Evolutionary conservation across 2,888 invertebrate species (phyloP).

Genomic region (Chironomus riparius): DNA sequence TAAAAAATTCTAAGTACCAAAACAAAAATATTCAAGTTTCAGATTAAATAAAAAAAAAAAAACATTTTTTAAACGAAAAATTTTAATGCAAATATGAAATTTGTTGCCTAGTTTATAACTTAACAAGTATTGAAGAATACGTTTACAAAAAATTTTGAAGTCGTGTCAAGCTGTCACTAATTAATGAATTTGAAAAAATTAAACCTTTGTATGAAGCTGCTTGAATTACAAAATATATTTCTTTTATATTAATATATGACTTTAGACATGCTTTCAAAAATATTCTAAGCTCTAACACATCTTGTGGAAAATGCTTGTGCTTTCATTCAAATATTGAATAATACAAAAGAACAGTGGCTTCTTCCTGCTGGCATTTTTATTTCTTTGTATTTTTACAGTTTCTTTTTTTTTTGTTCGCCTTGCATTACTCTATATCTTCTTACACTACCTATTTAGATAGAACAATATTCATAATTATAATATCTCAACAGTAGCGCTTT

Average conservation of each 20-base stretch:
- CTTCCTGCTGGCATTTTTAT: constrained; percentile 13
- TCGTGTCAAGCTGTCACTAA: constrained; percentile 8
- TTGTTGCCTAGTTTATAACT: no score
- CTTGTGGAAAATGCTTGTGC: neutral
- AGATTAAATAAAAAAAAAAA: neutral
- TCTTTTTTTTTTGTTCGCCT: neutral
- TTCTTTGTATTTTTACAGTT: neutral
- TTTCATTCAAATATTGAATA: neutral
- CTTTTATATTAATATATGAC: neutral
- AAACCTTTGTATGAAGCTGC: neutral
- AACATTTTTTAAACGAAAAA: neutral
- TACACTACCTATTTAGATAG: neutral
- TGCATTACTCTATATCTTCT: neutral
- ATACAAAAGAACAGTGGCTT: neutral
- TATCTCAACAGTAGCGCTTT: constrained; percentile 12
- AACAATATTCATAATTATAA: constrained; percentile 1
- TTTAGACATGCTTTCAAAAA: neutral
- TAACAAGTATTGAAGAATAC: neutral
- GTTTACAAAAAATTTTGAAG: neutral
- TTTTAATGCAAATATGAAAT: no score
- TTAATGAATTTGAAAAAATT: neutral
- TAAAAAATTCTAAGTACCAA: neutral
- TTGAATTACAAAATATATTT: neutral
- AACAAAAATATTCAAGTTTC: neutral
- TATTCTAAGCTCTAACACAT: neutral